A percentile compares a stretch with the other conserved stretches of the same genome.
These are phyloP conservation scores for Psittacus erithacus DNA, from an alignment of 2,113 vertebrate species.

Conservation along the genomic window DNA sequence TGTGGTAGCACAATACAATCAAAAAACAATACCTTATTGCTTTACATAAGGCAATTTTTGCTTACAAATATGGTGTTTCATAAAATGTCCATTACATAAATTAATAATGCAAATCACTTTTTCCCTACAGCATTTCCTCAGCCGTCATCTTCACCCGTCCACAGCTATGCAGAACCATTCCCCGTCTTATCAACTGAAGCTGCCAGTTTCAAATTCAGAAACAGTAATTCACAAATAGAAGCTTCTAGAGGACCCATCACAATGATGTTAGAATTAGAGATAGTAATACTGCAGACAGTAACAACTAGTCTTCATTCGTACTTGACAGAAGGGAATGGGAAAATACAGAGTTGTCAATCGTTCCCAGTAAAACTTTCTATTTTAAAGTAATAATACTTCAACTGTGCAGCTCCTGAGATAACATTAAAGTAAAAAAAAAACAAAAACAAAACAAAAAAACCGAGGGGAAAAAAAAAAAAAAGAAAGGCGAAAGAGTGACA, in stretches of 20 bases:
- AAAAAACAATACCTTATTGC: not conserved
- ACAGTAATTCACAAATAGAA: not conserved
- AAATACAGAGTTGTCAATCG: not conserved
- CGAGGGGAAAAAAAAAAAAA: not conserved
- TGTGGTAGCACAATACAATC: rapidly evolving
- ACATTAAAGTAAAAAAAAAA: not conserved
- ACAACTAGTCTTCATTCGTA: not conserved
- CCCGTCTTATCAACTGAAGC: not conserved
- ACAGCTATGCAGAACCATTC: not conserved
- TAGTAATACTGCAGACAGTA: not conserved
- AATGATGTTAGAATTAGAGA: not conserved
- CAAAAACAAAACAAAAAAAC: not conserved
- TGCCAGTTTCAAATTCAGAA: not conserved
- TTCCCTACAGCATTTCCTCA: not conserved
- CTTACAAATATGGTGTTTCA: rapidly evolving
- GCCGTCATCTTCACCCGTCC: not conserved
- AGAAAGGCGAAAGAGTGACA: not conserved
- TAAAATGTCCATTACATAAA: not conserved
- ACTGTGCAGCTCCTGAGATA: not conserved
- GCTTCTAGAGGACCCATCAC: not conserved
- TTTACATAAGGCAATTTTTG: not conserved
- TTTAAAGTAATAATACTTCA: not conserved
- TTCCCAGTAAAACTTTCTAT: not conserved
- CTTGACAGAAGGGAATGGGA: not conserved
- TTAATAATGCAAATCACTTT: not conserved